Conservation (phyloP, 2,113 vertebrate genomes). For the Accipiter cooperii region DNA sequence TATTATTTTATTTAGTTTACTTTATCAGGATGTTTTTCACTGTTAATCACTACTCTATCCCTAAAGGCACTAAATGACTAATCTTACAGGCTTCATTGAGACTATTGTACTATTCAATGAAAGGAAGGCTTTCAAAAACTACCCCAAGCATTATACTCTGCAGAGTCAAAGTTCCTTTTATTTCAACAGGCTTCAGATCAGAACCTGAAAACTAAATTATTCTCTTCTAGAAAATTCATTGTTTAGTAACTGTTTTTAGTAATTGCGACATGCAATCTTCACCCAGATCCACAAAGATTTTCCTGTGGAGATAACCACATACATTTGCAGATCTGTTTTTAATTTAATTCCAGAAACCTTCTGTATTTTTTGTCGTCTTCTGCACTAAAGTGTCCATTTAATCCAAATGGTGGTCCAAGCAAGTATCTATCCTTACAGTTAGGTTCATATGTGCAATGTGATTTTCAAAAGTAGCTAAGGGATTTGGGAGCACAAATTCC, state of each 20-base stretch:
- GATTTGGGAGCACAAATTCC: background rate
- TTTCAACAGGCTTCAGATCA: background rate
- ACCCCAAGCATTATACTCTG: background rate
- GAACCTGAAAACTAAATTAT: background rate
- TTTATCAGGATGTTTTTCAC: background rate
- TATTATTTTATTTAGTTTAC: background rate
- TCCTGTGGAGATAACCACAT: background rate
- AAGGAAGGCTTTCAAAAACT: background rate
- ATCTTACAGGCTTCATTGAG: background rate
- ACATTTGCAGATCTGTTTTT: background rate
- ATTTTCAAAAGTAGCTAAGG: background rate
- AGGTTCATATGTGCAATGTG: background rate
- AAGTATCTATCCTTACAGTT: background rate
- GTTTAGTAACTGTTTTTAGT: background rate
- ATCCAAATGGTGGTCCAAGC: background rate
- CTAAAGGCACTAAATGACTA: background rate
- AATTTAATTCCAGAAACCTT: background rate
- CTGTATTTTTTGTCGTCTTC: background rate
- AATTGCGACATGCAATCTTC: background rate
- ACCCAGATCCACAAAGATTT: background rate
- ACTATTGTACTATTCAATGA: background rate
- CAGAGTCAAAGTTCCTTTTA: background rate
- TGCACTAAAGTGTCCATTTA: background rate
- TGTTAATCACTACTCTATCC: background rate
- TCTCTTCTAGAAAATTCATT: background rate